Evolutionary conservation across 1,140 invertebrate genomes (phyloP), one percentile per base, ranked within the genome.

Genomic region (Cryptotermes secundus): DNA sequence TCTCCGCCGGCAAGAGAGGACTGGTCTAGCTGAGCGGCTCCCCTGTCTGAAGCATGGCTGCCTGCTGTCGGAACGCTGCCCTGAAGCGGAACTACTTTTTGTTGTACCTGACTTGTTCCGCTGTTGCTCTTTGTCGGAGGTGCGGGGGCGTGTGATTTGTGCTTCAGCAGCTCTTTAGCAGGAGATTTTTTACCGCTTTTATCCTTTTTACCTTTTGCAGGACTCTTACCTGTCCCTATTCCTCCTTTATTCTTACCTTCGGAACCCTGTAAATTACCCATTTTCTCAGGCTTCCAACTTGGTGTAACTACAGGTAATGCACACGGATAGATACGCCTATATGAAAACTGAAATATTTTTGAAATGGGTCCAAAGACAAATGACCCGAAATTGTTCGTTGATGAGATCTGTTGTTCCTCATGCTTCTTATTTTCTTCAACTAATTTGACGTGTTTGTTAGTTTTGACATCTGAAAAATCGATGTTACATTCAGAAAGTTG

Each of bases 191-290:
- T 80, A 34, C 34, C 42, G 4, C 19, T 80, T 34, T 80, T 80
- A 16, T 84, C 83, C 81, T 85, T 85, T 72, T 83, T 85, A 26
- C 38, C 42, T 45, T 83, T 85, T 1, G 72, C 85, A 34, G 85
- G 85, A 79, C 85, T 85, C 85, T 83, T 85, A n/a, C 85, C 85
- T 19, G 22, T 31, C 34, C 34, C 42, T 14, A 9, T 14, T 0
- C 83, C 79, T 7, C 34, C 34, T 38, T 80, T 83, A 22, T 31
- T 59, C 24, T 83, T 59, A 49, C 84, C 81, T 38, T 83, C 83
- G 0, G 84, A 85, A 4, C 82, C 85, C 35, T 85, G 85, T 36
- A 85, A 72, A 45, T 85, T 85, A 34, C 85, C 85, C 85, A 85
- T 85, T 22, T n/a, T 59, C 2, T 49, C 42, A 42, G 6, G 34